Percentiles rank a stretch among this genome's conserved stretches.
phyloP scores from a whole-genome alignment of 2,888 invertebrate species.

The Lydus trimaculatus region DNA sequence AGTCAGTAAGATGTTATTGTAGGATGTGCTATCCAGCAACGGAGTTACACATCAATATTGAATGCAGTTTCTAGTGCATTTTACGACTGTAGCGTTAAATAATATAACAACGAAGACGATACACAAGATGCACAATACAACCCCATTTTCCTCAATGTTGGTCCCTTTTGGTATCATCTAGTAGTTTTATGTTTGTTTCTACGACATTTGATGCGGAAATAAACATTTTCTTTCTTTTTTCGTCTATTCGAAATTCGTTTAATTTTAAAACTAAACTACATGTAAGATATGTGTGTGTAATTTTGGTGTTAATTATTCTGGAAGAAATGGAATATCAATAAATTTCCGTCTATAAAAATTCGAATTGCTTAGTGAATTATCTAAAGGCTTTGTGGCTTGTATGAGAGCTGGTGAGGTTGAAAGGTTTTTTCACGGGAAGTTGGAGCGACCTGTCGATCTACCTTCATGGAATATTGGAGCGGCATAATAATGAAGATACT shows the following conservation, averaged over 20 bases:
- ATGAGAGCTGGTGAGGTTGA: constrained; percentile 13
- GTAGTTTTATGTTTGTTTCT: constrained; percentile 29
- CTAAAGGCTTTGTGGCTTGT: constrained; percentile 40
- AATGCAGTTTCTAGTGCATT: too few relatives aligned
- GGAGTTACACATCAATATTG: constrained; percentile 11
- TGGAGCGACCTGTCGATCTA: constrained; percentile 16
- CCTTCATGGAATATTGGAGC: constrained; percentile 30
- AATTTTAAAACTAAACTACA: constrained; percentile 11
- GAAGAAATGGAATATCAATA: neutral
- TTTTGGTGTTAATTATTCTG: neutral
- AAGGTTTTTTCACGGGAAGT: constrained; percentile 17
- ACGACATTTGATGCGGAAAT: constrained; percentile 33
- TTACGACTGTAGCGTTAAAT: constrained; percentile 23
- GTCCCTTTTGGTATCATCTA: constrained; percentile 27
- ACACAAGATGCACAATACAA: too few relatives aligned
- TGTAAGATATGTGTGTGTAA: too few relatives aligned
- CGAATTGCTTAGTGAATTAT: constrained; percentile 41
- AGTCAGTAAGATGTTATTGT: neutral
- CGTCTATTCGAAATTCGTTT: constrained; percentile 13
- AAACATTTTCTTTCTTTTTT: constrained; percentile 28
- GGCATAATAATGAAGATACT: constrained; percentile 28
- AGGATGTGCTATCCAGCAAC: neutral
- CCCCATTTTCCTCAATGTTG: neutral
- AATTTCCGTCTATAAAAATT: constrained; percentile 35
- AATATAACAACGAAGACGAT: constrained; percentile 4